Base-by-base conservation (phyloP, 2,797 vertebrate species). In the Spondyliosoma cantharus region DNA sequence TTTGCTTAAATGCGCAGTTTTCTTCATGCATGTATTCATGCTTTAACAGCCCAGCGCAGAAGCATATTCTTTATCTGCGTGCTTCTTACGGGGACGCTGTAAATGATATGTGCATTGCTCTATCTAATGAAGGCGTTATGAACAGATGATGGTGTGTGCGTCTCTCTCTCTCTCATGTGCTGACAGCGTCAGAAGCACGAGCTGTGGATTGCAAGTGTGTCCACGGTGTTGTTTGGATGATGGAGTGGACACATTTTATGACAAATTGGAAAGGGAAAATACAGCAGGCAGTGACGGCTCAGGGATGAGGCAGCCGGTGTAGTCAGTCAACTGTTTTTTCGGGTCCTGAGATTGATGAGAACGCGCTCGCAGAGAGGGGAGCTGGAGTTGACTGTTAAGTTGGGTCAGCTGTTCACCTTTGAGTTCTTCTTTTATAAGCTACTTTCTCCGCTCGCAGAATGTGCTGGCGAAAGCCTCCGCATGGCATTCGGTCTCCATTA, bases 201-300 rank as follows among this genome's bases (percentile, higher is more conserved):
- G 76, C 27, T 78, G 82, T 67, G 62, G 79, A 78, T 59, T 54
- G 72, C 57, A 1, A 84, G 74, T 49, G 84, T 74, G 78, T 87
- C 79, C 76, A 71, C 57, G 5, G 74, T 74, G 79, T 82, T 86
- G 70, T 71, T 82, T 71, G 80, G 72, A 85, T 85, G 87, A 92
- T 89, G 61, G 81, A 87, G 86, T 57, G 80, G 82, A 89, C 79
- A 82, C 76, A 73, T 86, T 88, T 93, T 75, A 85, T 85, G 83
- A 90, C 86, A 88, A 92, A 89, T 74, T 87, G 87, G 76, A 89
- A 88, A 78, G 60, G 76, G 80, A 78, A 89, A 87, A 80, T 82
- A 83, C 73, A 78, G 81, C 77, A 67, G 82, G 71, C 83, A 74
- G 63, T 70, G 84, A 84, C 50, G 74, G 82, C 80, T 87, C 79